Evolutionary conservation across 2,888 invertebrate species (phyloP).

Genomic region (Drosophila formosana): DNA sequence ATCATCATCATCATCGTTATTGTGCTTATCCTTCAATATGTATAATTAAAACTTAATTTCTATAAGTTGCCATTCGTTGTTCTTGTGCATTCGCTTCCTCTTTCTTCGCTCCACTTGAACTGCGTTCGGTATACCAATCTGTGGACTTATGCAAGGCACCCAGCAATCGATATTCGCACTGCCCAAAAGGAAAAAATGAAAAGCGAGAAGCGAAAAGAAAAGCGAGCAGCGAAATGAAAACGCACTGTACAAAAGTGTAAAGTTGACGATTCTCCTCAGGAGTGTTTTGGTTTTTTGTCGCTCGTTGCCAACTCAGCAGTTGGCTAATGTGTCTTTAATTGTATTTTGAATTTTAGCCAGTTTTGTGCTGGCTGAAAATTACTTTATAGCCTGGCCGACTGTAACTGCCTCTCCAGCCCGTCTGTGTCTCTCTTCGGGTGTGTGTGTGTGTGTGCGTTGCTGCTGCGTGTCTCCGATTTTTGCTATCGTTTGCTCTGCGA

Average conservation of each 20-base stretch:
- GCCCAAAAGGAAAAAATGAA: constrained; percentile 53
- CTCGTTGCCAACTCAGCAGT: neutral
- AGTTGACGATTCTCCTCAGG: neutral
- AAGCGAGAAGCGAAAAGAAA: constrained; percentile 31
- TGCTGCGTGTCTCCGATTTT: constrained; percentile 40
- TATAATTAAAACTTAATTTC: constrained; percentile 71
- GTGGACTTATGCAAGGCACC: constrained; percentile 81
- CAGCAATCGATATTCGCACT: constrained; percentile 79
- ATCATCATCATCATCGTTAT: constrained; percentile 7
- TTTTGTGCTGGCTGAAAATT: constrained; percentile 37
- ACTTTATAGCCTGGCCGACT: constrained; percentile 22
- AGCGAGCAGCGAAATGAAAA: constrained; percentile 20
- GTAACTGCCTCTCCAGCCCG: constrained; percentile 3
- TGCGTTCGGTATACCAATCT: constrained; percentile 64
- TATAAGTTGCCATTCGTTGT: constrained; percentile 56
- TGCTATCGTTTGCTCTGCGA: constrained; percentile 7
- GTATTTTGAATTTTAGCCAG: constrained; percentile 22
- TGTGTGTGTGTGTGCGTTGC: constrained; percentile 19
- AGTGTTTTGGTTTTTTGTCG: neutral
- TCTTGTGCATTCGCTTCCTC: constrained; percentile 47
- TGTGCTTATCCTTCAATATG: constrained; percentile 40
- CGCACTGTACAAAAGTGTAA: constrained; percentile 38
- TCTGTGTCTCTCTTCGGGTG: neutral
- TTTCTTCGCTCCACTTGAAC: constrained; percentile 10
- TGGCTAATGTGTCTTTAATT: constrained; percentile 50